Evolutionary conservation across 2,888 invertebrate genomes (phyloP).

Genomic region (Sericinus montela): DNA sequence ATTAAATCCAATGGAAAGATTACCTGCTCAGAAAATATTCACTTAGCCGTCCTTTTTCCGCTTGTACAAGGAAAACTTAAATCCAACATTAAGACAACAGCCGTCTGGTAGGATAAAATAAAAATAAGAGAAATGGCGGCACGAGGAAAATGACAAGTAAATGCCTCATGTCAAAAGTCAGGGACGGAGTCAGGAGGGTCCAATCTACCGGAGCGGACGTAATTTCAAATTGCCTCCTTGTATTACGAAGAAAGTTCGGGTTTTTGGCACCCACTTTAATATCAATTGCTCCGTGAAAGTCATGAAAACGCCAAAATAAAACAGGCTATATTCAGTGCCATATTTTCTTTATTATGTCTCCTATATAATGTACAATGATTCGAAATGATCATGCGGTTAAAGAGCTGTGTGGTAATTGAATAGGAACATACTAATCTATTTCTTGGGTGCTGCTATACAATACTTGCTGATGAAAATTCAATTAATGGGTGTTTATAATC

Average conservation of each 20-base stretch:
- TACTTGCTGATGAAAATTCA: too few relatives aligned
- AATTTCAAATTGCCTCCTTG: constrained; percentile 58
- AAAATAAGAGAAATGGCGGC: constrained; percentile 33
- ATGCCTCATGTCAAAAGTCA: constrained; percentile 35
- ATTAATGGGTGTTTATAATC: too few relatives aligned
- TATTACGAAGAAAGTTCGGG: constrained; percentile 34
- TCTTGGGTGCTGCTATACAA: too few relatives aligned
- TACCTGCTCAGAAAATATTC: not conserved
- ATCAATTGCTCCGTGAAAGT: constrained; percentile 34
- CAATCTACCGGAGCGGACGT: constrained; percentile 43
- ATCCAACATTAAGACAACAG: constrained; percentile 16
- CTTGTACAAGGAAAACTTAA: constrained; percentile 11
- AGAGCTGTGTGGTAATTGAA: too few relatives aligned
- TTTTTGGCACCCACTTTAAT: constrained; percentile 49
- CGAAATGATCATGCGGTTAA: constrained; percentile 7
- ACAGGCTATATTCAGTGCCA: constrained; percentile 16
- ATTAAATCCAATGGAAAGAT: too few relatives aligned
- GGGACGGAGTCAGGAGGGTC: constrained; percentile 27
- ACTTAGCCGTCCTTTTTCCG: not conserved
- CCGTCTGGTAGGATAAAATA: constrained; percentile 23
- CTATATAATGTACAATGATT: constrained; percentile 3
- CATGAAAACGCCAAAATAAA: constrained; percentile 20
- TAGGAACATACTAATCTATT: too few relatives aligned
- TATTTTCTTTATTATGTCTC: constrained; percentile 19
- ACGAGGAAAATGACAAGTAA: constrained; percentile 36